Percentiles rank a stretch among this genome's conserved stretches.
Conservation (phyloP, 2,888 invertebrate genomes). For the Habrosyne pyritoides region DNA sequence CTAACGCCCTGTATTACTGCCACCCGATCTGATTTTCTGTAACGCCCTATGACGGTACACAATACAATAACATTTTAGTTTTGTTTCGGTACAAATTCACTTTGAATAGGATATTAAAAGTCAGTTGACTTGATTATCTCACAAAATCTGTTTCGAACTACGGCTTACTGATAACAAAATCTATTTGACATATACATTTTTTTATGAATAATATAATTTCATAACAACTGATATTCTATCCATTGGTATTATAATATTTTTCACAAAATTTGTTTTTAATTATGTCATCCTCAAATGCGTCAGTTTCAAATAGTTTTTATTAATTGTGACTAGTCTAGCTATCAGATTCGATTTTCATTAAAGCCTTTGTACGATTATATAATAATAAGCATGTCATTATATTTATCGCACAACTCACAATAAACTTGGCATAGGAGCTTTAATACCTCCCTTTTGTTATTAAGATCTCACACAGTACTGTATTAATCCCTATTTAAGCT, state of each 20-base stretch:
- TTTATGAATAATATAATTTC: not conserved
- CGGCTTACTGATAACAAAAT: too few species aligned
- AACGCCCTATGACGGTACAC: constrained; percentile 51
- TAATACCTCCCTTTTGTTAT: not conserved
- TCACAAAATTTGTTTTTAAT: too few species aligned
- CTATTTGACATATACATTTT: too few species aligned
- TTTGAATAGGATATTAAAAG: constrained; percentile 17
- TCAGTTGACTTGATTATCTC: not conserved
- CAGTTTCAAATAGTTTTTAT: too few species aligned
- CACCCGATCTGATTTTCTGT: constrained; percentile 59
- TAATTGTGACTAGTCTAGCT: too few species aligned
- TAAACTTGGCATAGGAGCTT: not conserved
- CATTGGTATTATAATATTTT: too few species aligned
- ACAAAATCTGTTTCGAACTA: not conserved
- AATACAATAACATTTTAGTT: constrained; percentile 58
- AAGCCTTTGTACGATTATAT: not conserved
- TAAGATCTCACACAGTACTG: constrained; percentile 4
- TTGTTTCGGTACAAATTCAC: constrained; percentile 31
- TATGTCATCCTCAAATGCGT: too few species aligned
- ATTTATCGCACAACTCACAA: not conserved
- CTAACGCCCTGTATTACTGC: constrained; percentile 56
- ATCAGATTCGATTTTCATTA: too few species aligned
- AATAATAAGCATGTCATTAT: not conserved
- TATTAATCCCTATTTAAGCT: constrained; percentile 10
- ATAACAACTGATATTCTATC: too few species aligned